These are phyloP conservation scores for Helarctos malayanus DNA, from an alignment of 2,797 vertebrate species.

Conservation along the genomic window DNA sequence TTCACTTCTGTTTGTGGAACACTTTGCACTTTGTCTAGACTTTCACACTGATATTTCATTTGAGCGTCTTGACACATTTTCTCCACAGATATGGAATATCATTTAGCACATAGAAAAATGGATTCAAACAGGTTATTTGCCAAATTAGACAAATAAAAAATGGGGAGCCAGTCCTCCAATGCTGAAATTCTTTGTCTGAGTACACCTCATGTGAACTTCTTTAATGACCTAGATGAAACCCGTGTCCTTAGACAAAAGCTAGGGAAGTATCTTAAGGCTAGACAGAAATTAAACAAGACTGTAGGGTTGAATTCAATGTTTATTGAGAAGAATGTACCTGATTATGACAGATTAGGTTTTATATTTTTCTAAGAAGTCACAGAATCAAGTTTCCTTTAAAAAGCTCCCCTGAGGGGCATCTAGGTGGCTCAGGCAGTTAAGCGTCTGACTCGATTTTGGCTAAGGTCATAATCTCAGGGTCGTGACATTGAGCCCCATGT, in stretches of 20 bases:
- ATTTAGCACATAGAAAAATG: neutral
- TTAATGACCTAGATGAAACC: slow-evolving; percentile 13
- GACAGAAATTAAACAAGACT: neutral
- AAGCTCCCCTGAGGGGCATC: neutral
- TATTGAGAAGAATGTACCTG: neutral
- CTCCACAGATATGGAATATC: neutral
- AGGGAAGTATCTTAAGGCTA: neutral
- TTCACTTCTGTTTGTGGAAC: slow-evolving; percentile 16
- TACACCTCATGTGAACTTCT: neutral
- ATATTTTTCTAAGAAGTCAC: slow-evolving; percentile 18
- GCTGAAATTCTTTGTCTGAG: neutral
- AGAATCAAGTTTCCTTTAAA: slow-evolving; percentile 14
- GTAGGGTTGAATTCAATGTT: neutral
- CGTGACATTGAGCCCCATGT: neutral
- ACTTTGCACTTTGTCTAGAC: neutral
- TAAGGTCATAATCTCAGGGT: too few species aligned
- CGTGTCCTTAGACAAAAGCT: neutral
- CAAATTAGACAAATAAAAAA: slow-evolving; percentile 51
- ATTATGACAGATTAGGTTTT: slow-evolving; percentile 24
- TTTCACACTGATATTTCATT: slow-evolving; percentile 41
- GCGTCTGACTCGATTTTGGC: neutral
- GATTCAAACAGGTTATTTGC: neutral
- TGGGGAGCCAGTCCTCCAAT: neutral
- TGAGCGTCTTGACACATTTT: slow-evolving; percentile 39
- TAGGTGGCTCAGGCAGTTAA: neutral